A percentile compares a stretch with the other conserved stretches of the same genome.
Conservation (phyloP, 2,888 invertebrate species). For the Megalurothrips usitatus region DNA sequence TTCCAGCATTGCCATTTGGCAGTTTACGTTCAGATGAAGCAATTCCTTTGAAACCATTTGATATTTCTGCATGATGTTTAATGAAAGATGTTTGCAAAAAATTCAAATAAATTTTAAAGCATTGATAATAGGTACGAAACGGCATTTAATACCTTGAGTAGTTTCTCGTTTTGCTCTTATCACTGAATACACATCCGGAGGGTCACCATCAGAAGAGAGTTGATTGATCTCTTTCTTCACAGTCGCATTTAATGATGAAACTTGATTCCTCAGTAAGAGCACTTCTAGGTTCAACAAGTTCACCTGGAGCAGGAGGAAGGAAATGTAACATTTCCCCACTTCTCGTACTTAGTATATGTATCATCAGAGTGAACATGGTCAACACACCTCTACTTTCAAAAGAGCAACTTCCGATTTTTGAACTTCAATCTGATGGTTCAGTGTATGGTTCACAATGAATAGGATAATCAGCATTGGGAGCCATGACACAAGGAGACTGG, state of each 20-base stretch:
- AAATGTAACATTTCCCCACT: neutral
- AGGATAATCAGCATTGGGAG: neutral
- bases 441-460: neutral
- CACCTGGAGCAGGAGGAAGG: neutral
- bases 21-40: neutral
- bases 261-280: neutral
- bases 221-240: neutral
- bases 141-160: neutral
- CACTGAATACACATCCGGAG: neutral
- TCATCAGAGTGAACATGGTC: neutral
- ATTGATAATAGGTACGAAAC: neutral
- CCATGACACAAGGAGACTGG: neutral
- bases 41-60: neutral
- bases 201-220: neutral
- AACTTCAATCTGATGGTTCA: neutral
- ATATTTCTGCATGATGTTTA: neutral
- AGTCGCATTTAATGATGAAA: neutral
- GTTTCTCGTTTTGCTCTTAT: neutral
- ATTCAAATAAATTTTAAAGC: neutral
- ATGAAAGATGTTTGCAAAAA: neutral
- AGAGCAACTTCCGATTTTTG: neutral
- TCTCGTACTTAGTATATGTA: neutral
- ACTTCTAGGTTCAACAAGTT: neutral
- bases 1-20: neutral
- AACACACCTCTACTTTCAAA: neutral